phyloP scores from a whole-genome alignment of 1,140 invertebrate genomes.

The Gonioctena quinquepunctata region DNA sequence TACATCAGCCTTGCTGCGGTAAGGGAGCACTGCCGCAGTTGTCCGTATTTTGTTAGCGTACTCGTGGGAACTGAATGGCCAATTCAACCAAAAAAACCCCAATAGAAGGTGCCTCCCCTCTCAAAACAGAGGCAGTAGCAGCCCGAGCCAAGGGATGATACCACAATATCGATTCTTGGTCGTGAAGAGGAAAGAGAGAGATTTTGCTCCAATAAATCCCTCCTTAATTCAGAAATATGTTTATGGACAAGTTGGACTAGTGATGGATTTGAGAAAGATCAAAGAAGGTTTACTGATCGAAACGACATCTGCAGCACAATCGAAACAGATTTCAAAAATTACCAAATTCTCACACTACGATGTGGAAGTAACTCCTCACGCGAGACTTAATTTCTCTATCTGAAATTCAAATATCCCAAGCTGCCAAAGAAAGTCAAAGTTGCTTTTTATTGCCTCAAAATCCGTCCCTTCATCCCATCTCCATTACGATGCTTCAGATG shows the following conservation, averaged over 20 bases:
- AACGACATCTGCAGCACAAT: background rate
- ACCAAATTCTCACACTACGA: too few relatives aligned
- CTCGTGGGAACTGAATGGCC: slow-evolving; percentile 12
- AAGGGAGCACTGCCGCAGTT: background rate
- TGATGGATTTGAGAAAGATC: background rate
- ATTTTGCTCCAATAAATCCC: slow-evolving; percentile 6
- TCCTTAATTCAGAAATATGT: slow-evolving; percentile 2
- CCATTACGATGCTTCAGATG: slow-evolving; percentile 6
- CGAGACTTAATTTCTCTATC: background rate
- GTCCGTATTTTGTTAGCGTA: background rate
- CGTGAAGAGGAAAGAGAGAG: slow-evolving; percentile 2
- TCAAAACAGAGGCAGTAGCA: background rate
- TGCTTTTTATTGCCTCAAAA: background rate
- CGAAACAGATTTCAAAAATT: background rate
- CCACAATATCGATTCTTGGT: background rate
- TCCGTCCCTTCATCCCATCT: background rate
- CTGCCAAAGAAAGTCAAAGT: background rate
- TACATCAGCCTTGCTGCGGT: slow-evolving; percentile 3
- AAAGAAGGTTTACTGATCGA: slow-evolving; percentile 8
- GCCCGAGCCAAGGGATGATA: background rate
- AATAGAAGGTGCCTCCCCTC: background rate
- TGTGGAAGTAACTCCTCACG: background rate
- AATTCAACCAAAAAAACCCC: background rate
- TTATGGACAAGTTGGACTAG: background rate
- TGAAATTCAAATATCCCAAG: slow-evolving; percentile 2